Base-by-base conservation (phyloP, 2,888 invertebrate genomes). In the Holacanthella duospinosa region DNA sequence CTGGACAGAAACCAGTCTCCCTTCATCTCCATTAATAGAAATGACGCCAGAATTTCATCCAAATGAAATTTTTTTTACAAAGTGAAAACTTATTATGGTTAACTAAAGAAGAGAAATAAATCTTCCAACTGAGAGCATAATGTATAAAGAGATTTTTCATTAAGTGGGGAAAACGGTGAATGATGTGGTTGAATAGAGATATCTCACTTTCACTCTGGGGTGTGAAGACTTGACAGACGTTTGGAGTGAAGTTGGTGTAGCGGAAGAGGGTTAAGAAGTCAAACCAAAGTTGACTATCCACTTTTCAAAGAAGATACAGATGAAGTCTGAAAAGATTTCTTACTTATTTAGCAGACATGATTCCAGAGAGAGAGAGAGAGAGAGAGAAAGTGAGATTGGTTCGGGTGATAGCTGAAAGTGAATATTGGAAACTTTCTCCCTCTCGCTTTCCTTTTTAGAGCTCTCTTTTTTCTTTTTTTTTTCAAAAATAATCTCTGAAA, bases 171-270 rank as follows among this genome's bases (percentile, higher is more conserved):
- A 9, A n/a, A 21, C 19, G 12, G 48, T 48, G 48, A 21, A 48
- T 48, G 16, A 48, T 48, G 48, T 48, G 48, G 48, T 48, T 48
- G 48, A 48, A 9, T 21, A n/a, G 48, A 21, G 48, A 48, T 48
- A 4, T 48, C 48, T 36, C 16, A 36, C 36, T 36, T 6, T 16
- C 36, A 36, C 36, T 36, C 36, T 36, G 36, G n/a, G n/a, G n/a
- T n/a, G n/a, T n/a, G n/a, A n/a, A n/a, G n/a, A n/a, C n/a, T n/a
- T n/a, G n/a, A n/a, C n/a, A n/a, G n/a, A n/a, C n/a, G n/a, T n/a
- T n/a, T n/a, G n/a, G n/a, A n/a, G n/a, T n/a, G n/a, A n/a, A n/a
- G n/a, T n/a, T n/a, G n/a, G n/a, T n/a, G n/a, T n/a, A n/a, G n/a
- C n/a, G 36, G 36, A 36, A 36, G 36, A 16, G 48, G 48, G 21